Evolutionary conservation across 2,797 vertebrate genomes (phyloP), one percentile per base, ranked within the genome.

Genomic region (Psittacula echo): DNA sequence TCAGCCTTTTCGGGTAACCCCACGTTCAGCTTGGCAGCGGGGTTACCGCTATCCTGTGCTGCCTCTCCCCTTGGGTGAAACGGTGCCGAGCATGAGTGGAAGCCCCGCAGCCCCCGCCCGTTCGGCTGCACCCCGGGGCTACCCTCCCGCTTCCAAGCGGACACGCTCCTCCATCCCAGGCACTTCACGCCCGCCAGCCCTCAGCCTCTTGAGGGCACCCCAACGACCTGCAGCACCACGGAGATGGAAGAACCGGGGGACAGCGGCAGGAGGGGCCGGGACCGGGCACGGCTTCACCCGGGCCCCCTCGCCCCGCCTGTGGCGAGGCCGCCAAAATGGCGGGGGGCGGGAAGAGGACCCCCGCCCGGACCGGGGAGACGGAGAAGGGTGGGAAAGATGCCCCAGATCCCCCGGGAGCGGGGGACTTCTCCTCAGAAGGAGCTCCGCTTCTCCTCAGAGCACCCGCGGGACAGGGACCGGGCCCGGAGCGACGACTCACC

Each of bases 291-390:
- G 92, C 58, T 76, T 50, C 11, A 22, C 60, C 60, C 30, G 51
- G 24, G 5, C 5, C 3, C 67, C 76, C 50, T 61, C 80, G 24
- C 74, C 47, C 56, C 39, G 85, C 74, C 82, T 2, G 62, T 6
- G 76, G 45, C 39, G 51, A 45, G 39, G 70, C 94, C 73, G 82
- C 88, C 94, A 83, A 86, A 65, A 83, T 92, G 93, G 84, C 87
- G 74, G 23, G 85, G 82, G 88, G 78, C 82, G 51, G 41, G 32
- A 44, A 54, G 91, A 62, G 32, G 90, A 82, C 84, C 93, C 80
- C 94, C 80, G 13, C 79, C 84, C 60, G n/a, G 30, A 32, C 11
- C 3, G 13, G 23, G 11, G 12, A 16, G 20, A 12, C 13, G 11
- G 18, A 32, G 20, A 8, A 51, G 5, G 7, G 6, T 9, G 7